phyloP scores from a whole-genome alignment of 2,113 vertebrate species.

The Brachyhypopomus gauderio region DNA sequence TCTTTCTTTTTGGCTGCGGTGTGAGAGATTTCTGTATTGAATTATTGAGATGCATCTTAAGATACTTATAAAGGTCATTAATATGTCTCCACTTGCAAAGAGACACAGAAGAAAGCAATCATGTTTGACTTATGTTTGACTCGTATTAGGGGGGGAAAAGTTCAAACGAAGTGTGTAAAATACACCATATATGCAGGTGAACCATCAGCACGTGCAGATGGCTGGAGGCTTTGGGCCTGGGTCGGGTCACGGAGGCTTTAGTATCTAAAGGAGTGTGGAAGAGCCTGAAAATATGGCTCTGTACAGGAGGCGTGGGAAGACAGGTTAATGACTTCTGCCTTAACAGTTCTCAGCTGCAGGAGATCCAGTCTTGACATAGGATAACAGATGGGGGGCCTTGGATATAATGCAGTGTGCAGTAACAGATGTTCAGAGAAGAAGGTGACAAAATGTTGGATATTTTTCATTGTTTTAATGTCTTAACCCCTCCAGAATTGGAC shows the following conservation, averaged over 20 bases:
- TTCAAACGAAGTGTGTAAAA: background rate
- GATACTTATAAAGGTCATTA: background rate
- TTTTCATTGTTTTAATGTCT: background rate
- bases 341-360: conserved; percentile 5
- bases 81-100: conserved; percentile 1
- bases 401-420: background rate
- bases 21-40: background rate
- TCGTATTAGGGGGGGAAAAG: background rate
- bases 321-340: background rate
- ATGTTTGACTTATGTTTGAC: background rate
- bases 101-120: background rate
- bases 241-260: conserved; percentile 1
- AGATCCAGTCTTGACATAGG: background rate
- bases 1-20: background rate
- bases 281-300: background rate
- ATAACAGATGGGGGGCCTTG: conserved; percentile 5
- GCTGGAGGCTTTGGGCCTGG: background rate
- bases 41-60: background rate
- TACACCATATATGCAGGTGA: background rate
- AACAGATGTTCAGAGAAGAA: background rate
- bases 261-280: conserved; percentile 5
- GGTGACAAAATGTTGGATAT: background rate
- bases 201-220: background rate
- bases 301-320: background rate
- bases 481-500: background rate